Conservation (phyloP, 2,888 invertebrate genomes). For the Sphaerolaimus hirsutus region DNA sequence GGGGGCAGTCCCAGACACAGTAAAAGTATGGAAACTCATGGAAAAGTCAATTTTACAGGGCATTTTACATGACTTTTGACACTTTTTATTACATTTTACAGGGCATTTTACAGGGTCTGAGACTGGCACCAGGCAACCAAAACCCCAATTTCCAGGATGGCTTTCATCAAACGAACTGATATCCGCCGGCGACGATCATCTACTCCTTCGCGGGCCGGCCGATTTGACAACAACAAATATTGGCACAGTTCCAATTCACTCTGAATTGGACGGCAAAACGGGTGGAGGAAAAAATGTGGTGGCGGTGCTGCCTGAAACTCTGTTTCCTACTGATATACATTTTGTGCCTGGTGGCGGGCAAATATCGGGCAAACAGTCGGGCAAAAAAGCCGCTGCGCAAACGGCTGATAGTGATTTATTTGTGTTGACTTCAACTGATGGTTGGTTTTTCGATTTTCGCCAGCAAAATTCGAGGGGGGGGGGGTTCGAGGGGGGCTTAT, state of each 20-base stretch:
- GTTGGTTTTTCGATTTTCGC: constrained; percentile 25
- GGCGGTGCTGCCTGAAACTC: constrained; percentile 52
- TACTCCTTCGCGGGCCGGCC: constrained; percentile 52
- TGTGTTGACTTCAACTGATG: constrained; percentile 61
- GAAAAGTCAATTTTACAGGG: too few relatives aligned
- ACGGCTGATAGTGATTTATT: constrained; percentile 45
- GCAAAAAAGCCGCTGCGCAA: constrained; percentile 21
- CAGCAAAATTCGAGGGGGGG: too few relatives aligned
- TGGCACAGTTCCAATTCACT: too few relatives aligned
- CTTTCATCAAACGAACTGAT: constrained; percentile 73
- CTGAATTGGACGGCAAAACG: constrained; percentile 71
- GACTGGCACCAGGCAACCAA: too few relatives aligned
- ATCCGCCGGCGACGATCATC: constrained; percentile 79
- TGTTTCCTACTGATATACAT: constrained; percentile 69
- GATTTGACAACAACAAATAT: too few relatives aligned
- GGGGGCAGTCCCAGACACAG: too few relatives aligned
- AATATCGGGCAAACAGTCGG: constrained; percentile 19
- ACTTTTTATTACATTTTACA: too few relatives aligned
- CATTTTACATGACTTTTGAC: too few relatives aligned
- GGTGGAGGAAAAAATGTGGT: constrained; percentile 37
- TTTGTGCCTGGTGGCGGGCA: constrained; percentile 45
- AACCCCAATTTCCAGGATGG: constrained; percentile 40
- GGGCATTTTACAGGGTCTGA: too few relatives aligned
- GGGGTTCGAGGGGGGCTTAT: too few relatives aligned
- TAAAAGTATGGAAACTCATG: too few relatives aligned